These are phyloP conservation scores for Centrocercus urophasianus DNA, from an alignment of 2,113 vertebrate genomes.

Conservation along the genomic window DNA sequence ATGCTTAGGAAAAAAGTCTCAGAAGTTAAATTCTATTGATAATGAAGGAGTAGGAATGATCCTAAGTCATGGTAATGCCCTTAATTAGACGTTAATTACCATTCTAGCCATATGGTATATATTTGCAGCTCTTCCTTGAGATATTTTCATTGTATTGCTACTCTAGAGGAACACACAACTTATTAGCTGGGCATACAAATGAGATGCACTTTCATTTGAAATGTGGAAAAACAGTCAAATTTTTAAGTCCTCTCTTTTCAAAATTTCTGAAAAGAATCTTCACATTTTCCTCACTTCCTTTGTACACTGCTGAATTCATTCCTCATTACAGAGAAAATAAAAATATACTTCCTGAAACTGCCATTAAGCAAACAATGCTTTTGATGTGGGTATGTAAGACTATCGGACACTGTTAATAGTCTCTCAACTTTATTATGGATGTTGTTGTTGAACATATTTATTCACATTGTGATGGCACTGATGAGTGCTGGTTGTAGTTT, in stretches of 20 bases:
- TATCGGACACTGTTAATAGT: neutral
- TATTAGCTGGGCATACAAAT: neutral
- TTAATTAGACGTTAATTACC: neutral
- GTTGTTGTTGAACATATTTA: neutral
- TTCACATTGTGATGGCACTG: neutral
- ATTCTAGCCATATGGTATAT: neutral
- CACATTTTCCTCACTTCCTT: neutral
- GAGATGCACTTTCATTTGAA: neutral
- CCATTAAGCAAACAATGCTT: neutral
- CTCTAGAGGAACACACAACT: neutral
- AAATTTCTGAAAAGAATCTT: neutral
- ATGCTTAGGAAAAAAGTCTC: neutral
- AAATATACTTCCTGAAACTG: neutral
- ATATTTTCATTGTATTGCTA: neutral
- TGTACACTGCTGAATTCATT: neutral
- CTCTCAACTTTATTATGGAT: neutral
- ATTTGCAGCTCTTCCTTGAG: neutral
- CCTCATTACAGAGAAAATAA: neutral
- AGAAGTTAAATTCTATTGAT: neutral
- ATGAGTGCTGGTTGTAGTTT: neutral
- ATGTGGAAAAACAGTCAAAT: neutral
- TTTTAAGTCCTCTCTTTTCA: neutral
- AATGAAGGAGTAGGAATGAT: neutral
- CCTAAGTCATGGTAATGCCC: neutral
- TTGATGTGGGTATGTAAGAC: neutral